A percentile compares a stretch with the other conserved stretches of the same genome.
phyloP scores from a whole-genome alignment of 2,888 invertebrate genomes.

The Graphium colonna region DNA sequence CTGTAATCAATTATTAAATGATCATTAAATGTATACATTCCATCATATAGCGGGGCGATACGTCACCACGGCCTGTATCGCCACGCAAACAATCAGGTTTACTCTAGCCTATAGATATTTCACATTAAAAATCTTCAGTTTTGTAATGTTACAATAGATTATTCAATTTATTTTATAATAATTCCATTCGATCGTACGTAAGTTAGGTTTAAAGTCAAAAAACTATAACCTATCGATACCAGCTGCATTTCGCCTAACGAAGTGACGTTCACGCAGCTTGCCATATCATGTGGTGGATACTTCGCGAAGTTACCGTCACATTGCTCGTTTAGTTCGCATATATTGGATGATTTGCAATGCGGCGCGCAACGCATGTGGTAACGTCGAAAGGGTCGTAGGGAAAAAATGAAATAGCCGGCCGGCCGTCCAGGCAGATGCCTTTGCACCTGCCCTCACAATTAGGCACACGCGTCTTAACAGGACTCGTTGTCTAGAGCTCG shows the following conservation, averaged over 20 bases:
- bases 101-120: no score
- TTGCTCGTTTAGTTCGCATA: slow-evolving; percentile 45
- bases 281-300: no score
- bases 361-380: slow-evolving; percentile 37
- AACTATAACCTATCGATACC: slow-evolving; percentile 40
- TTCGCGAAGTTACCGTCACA: slow-evolving; percentile 48
- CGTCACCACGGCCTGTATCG: no score
- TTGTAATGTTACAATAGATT: not conserved
- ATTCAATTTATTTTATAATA: not conserved
- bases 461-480: slow-evolving; percentile 61
- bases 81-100: no score
- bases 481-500: slow-evolving; percentile 30
- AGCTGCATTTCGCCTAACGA: slow-evolving; percentile 11
- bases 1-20: no score
- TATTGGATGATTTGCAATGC: slow-evolving; percentile 39
- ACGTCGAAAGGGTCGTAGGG: slow-evolving; percentile 37
- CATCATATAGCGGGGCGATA: no score
- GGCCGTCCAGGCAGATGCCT: slow-evolving; percentile 63
- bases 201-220: slow-evolving; percentile 40
- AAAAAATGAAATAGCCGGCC: slow-evolving; percentile 58
- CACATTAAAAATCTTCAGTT: no score
- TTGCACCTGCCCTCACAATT: slow-evolving; percentile 70
- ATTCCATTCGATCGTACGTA: not conserved
- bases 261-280: slow-evolving; percentile 27
- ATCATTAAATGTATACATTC: no score